phyloP scores from a whole-genome alignment of 2,797 vertebrate genomes.

The Parauchenoglanis ngamensis region DNA sequence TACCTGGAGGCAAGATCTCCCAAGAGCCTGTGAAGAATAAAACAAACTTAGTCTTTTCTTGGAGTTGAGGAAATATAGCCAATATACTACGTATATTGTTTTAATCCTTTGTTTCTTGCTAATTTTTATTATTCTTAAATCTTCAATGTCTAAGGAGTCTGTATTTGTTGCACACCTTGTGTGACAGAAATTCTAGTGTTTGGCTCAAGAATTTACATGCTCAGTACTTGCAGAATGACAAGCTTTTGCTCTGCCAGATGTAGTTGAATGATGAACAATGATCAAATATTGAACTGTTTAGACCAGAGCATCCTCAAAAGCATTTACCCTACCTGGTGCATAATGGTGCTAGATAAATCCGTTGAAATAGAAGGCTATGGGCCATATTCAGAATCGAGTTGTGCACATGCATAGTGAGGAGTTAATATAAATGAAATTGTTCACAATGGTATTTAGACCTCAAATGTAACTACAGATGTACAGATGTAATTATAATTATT shows the following conservation, averaged over 20 bases:
- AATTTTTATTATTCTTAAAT: neutral
- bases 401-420: neutral
- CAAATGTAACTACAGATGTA: neutral
- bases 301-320: neutral
- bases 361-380: neutral
- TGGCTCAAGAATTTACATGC: neutral
- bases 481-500: no score
- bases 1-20: constrained; percentile 96
- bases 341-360: neutral
- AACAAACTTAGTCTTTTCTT: neutral
- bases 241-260: neutral
- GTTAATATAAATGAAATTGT: neutral
- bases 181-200: neutral
- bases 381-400: neutral
- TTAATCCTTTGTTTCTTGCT: neutral
- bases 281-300: neutral
- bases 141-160: neutral
- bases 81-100: neutral
- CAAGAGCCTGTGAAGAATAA: constrained; percentile 80
- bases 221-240: neutral
- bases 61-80: neutral
- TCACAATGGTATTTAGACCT: neutral
- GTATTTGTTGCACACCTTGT: neutral
- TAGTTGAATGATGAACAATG: neutral
- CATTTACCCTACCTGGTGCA: neutral